Evolutionary conservation across 2,113 vertebrate species (phyloP).

Genomic region (Pelecanus crispus): DNA sequence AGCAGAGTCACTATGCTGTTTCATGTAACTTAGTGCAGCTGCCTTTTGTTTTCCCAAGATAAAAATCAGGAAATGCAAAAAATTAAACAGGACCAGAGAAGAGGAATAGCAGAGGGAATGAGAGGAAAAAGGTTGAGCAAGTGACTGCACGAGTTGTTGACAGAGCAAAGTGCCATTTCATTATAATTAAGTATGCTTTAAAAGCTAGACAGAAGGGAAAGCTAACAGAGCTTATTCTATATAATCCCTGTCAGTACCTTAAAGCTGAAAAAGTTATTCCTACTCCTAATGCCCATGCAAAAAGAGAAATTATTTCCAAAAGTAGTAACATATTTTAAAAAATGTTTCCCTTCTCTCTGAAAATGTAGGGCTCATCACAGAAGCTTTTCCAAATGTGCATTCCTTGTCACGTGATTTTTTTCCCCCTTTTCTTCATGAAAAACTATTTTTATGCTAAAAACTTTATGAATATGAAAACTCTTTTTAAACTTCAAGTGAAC

Average conservation of each 20-base stretch:
- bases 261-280: background rate
- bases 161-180: conserved; percentile 35
- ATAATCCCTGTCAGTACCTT: background rate
- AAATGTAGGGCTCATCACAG: background rate
- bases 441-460: background rate
- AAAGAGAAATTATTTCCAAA: background rate
- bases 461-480: background rate
- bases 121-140: conserved; percentile 42
- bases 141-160: conserved; percentile 60
- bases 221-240: background rate
- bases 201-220: background rate
- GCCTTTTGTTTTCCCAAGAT: conserved; percentile 75
- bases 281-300: background rate
- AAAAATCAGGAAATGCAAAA: conserved; percentile 76
- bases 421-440: background rate
- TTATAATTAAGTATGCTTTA: conserved; percentile 20
- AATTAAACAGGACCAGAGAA: conserved; percentile 60
- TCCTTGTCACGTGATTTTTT: background rate
- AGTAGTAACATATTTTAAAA: background rate
- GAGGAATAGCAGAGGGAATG: conserved; percentile 42
- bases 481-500: background rate
- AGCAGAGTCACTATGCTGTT: conserved; percentile 60
- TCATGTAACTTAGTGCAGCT: conserved; percentile 66
- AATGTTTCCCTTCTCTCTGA: background rate
- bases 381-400: background rate